Base-by-base conservation (phyloP, 2,797 vertebrate species). In the Muraenolepis orangiensis region DNA sequence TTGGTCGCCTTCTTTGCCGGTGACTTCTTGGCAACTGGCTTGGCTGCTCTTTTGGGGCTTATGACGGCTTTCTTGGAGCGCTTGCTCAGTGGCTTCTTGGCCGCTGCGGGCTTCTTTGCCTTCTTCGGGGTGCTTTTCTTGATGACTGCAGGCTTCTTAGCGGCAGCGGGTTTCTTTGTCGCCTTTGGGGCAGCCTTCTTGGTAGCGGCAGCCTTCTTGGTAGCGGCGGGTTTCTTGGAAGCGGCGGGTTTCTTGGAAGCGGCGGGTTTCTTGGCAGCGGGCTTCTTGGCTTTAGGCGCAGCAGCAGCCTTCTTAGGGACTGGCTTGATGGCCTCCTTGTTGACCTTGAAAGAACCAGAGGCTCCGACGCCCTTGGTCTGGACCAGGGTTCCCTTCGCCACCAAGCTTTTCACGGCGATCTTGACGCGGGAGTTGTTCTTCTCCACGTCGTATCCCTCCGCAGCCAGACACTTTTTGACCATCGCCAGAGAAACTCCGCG, bases 361-460 rank as follows among this genome's bases (percentile, higher is more conserved):
- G 46, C 46, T n/a, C 73, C 66, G 28, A 2, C 30, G 13, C 66
- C 73, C 28, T 42, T 69, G 66, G 73, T 74, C 64, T 69, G 66
- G 6, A 74, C 14, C 26, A 74, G 73, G 11, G 16, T 13, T 1
- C 36, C 73, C 14, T 40, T 68, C 0, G 6, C 2, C 32, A 74
- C 73, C 73, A 69, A 66, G 34, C 28, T n/a, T 38, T 69, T 69
- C 32, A 93, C 92, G 2, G 93, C 93, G 81, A 94, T 92, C 91
- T 94, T 94, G 71, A 92, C 94, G 82, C 91, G 92, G 82, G 93
- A 93, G 93, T 94, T 93, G 85, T 87, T 88, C 76, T 46, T 78
- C 79, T 79, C 80, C 84, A 86, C 87, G 16, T 74, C 73, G 66
- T 74, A 74, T 5, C 72, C 72, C 0, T 26, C 66, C 28, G 73